These are phyloP conservation scores for Itoplectis maculator DNA, from an alignment of 2,888 invertebrate species.

Conservation along the genomic window DNA sequence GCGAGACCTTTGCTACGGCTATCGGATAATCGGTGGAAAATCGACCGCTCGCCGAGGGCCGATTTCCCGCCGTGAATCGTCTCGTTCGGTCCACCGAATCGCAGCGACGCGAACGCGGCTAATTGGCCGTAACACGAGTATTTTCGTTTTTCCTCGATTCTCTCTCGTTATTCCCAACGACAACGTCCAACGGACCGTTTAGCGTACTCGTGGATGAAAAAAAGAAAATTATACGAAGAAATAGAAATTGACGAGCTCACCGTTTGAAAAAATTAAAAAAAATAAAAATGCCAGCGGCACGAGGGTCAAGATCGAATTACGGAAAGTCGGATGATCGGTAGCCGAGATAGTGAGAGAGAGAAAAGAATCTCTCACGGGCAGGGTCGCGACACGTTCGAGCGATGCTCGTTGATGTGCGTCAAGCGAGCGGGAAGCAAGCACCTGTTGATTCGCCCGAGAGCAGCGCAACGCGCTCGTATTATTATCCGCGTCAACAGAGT, in stretches of 20 bases:
- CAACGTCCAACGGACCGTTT: slow-evolving; percentile 22
- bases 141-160: slow-evolving; percentile 9
- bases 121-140: slow-evolving; percentile 38
- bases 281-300: background rate
- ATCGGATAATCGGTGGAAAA: slow-evolving; percentile 12
- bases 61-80: background rate
- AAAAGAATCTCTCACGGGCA: too few relatives aligned
- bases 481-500: background rate
- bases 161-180: slow-evolving; percentile 17
- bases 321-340: slow-evolving; percentile 32
- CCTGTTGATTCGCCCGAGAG: slow-evolving; percentile 18
- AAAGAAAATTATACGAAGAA: slow-evolving; percentile 6
- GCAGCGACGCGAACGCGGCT: background rate
- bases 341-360: slow-evolving; percentile 4
- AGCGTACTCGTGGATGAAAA: background rate
- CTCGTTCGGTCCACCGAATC: background rate
- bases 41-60: background rate
- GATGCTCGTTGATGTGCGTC: slow-evolving; percentile 9
- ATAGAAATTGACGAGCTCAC: slow-evolving; percentile 7
- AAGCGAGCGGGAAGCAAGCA: background rate
- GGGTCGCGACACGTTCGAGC: background rate
- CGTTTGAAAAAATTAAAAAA: slow-evolving; percentile 9
- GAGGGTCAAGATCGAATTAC: slow-evolving; percentile 40
- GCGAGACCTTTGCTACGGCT: background rate
- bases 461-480: slow-evolving; percentile 1